These are phyloP conservation scores for Austrolebias charrua DNA, from an alignment of 2,797 vertebrate species.

Conservation along the genomic window DNA sequence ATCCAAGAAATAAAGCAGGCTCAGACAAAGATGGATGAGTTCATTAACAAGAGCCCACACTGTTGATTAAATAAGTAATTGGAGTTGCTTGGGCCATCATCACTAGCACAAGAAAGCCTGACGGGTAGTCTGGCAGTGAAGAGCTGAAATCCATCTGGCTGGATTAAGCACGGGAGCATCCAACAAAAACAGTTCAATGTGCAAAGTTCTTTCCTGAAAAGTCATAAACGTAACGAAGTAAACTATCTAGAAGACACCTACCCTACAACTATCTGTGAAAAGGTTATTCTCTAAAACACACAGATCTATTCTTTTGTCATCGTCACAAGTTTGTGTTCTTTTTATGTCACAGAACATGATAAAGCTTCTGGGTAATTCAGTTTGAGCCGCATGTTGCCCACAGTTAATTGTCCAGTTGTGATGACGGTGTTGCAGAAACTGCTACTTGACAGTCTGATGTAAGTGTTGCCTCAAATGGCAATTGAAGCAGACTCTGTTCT, in stretches of 20 bases:
- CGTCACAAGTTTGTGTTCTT: conserved; percentile 11
- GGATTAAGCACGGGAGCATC: conserved; percentile 51
- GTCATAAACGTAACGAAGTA: not conserved
- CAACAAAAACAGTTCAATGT: conserved; percentile 42
- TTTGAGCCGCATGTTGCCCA: conserved; percentile 30
- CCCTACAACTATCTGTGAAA: too few species aligned
- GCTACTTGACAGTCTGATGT: conserved; percentile 30
- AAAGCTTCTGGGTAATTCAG: conserved; percentile 32
- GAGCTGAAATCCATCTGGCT: conserved; percentile 49
- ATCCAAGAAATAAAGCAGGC: conserved; percentile 32
- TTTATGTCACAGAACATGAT: conserved; percentile 14
- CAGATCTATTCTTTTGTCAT: not conserved
- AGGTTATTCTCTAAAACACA: too few species aligned
- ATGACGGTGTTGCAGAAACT: conserved; percentile 52
- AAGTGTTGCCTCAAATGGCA: conserved; percentile 34
- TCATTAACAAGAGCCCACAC: conserved; percentile 40
- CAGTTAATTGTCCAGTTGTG: conserved; percentile 32
- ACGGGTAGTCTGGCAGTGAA: conserved; percentile 51
- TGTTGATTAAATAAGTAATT: conserved; percentile 40
- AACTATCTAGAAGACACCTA: too few species aligned
- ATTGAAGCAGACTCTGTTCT: conserved; percentile 39
- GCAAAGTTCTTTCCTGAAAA: conserved; percentile 25
- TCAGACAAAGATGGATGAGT: conserved; percentile 47
- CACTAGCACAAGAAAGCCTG: conserved; percentile 29
- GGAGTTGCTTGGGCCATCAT: conserved; percentile 44